phyloP scores from a whole-genome alignment of 2,888 invertebrate species.

The Xestia c-nigrum region DNA sequence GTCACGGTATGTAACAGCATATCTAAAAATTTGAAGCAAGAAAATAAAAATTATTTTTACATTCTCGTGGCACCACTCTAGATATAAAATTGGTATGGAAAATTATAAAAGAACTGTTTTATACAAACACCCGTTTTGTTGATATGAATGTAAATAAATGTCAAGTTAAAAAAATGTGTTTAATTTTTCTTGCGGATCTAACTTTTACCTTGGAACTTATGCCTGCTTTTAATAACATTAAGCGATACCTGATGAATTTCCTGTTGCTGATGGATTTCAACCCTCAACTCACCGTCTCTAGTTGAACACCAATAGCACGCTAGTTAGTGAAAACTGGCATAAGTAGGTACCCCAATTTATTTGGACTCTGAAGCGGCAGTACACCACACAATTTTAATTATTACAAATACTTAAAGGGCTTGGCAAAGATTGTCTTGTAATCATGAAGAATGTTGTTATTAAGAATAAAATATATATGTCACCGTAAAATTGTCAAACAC shows the following conservation, averaged over 20 bases:
- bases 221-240: neutral
- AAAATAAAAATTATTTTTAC: slow-evolving; percentile 84
- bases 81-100: slow-evolving; percentile 86
- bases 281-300: neutral
- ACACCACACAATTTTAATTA: no score
- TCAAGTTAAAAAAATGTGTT: slow-evolving; percentile 86
- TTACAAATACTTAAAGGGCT: no score
- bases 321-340: neutral
- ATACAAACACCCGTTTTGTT: slow-evolving; percentile 91
- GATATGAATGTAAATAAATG: slow-evolving; percentile 91
- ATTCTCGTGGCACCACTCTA: slow-evolving; percentile 86
- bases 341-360: neutral
- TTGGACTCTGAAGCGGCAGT: neutral
- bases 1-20: slow-evolving; percentile 79
- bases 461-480: no score
- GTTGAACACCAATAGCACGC: neutral
- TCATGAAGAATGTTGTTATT: no score
- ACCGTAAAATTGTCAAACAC: no score
- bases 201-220: neutral
- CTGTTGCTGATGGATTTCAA: neutral
- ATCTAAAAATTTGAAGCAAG: slow-evolving; percentile 78
- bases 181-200: slow-evolving; percentile 26
- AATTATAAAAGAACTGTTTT: slow-evolving; percentile 88
- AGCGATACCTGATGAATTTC: neutral
- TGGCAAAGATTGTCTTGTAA: no score